Conservation (phyloP, 2,888 invertebrate species). For the Molanna angustata region DNA sequence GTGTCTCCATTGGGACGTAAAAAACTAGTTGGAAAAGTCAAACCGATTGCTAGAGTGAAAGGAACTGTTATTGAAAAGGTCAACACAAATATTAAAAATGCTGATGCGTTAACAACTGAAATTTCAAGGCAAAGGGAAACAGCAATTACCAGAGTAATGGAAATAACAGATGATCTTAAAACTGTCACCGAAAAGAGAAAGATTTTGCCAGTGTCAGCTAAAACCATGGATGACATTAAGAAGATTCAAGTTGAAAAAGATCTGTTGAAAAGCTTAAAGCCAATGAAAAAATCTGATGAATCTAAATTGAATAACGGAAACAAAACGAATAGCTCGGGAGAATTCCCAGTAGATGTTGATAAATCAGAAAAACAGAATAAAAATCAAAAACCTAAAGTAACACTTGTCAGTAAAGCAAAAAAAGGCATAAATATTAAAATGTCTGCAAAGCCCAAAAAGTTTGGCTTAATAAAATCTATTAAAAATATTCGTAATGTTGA, state of each 20-base stretch:
- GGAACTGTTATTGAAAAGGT: constrained; percentile 49
- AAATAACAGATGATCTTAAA: constrained; percentile 13
- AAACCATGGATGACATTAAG: constrained; percentile 14
- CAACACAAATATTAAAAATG: constrained; percentile 43
- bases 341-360: not conserved
- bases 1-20: constrained; percentile 27
- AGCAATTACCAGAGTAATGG: not conserved
- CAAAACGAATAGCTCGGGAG: too few species aligned
- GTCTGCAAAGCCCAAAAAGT: constrained; percentile 7
- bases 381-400: constrained; percentile 1
- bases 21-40: constrained; percentile 43
- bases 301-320: too few species aligned
- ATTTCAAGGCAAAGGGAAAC: not conserved
- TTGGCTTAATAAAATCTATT: too few species aligned
- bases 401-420: constrained; percentile 10
- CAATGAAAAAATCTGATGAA: too few species aligned
- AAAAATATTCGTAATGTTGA: constrained; percentile 13
- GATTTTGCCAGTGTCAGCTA: constrained; percentile 5
- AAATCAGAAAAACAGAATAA: not conserved
- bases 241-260: constrained; percentile 19
- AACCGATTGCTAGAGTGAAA: constrained; percentile 53
- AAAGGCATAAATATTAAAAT: constrained; percentile 9
- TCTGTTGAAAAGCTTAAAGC: constrained; percentile 16
- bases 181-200: constrained; percentile 26
- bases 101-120: not conserved